Base-by-base conservation (phyloP, 2,888 invertebrate species). In the Drosophila conformis region DNA sequence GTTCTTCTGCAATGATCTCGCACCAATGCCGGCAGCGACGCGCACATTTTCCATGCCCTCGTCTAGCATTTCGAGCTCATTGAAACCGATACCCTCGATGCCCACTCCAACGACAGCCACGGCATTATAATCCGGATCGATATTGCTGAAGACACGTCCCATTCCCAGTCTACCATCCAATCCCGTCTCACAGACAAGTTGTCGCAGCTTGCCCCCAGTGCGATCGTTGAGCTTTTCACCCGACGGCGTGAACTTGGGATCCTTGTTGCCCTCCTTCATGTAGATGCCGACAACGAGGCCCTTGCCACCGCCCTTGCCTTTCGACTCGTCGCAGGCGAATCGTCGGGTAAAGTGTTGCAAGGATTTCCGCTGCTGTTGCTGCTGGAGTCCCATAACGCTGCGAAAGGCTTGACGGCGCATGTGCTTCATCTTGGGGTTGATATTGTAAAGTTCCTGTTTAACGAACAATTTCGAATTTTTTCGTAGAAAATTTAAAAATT, bases 71-170 rank as follows among this genome's bases (percentile, higher is more conserved):
- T 97, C 97, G 48, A 94, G 91, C 73, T 95, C 94, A 91, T 96
- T 95, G 82, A 95, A 94, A 18, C 94, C 95, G 58, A 94, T 93
- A 64, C 94, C 94, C 66, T 94, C 94, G 57, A 94, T 94, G 1
- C 96, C 96, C 4, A 96, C 92, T 29, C 96, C 95, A 71, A 96
- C 95, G 2, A 96, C 94, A 5, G 96, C 95, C 0, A 96, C 93
- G 10, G 94, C 93, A 82, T 93, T 93, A 80, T 93, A 95, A 53
- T 95, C 94, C 1, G 92, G 84, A 73, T 95, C 94, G 33, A 95
- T 90, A 74, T 94, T 95, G 89, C 95, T 95, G 80, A 95, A 95
- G 3, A 95, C 91, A 76, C 83, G 91, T 4, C 92, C 92, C 11
- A 79, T 82, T 4, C 92, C 92, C 8, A 93, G 72, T 1, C 68